phyloP scores from a whole-genome alignment of 2,113 vertebrate species.

The Jaculus jaculus region DNA sequence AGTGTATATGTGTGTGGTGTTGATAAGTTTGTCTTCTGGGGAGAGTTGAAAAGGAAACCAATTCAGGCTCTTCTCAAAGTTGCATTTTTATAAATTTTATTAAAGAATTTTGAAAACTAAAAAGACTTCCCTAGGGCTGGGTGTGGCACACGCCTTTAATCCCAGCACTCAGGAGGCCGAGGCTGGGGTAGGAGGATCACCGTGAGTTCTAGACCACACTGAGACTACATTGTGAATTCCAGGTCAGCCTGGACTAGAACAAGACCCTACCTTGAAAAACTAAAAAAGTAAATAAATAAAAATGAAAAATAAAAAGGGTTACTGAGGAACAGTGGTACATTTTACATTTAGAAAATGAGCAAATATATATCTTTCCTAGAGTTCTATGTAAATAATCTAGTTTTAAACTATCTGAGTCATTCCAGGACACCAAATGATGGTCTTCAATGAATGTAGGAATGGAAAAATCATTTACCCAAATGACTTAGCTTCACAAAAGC shows the following conservation, averaged over 20 bases:
- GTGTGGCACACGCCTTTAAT: too few relatives aligned
- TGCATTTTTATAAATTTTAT: conserved; percentile 81
- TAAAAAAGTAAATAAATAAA: too few relatives aligned
- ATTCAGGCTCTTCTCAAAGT: conserved; percentile 42
- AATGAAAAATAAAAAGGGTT: neutral
- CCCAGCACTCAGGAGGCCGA: too few relatives aligned
- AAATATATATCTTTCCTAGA: conserved; percentile 4
- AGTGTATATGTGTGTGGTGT: conserved; percentile 52
- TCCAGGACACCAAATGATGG: conserved; percentile 41
- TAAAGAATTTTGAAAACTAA: conserved; percentile 73
- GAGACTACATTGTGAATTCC: too few relatives aligned
- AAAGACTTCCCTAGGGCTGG: too few relatives aligned
- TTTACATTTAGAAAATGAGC: conserved; percentile 46
- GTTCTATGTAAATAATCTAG: conserved; percentile 31
- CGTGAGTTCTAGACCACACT: too few relatives aligned
- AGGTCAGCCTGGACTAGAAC: too few relatives aligned
- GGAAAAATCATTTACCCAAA: conserved; percentile 40
- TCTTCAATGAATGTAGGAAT: conserved; percentile 35
- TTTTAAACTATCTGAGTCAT: conserved; percentile 58
- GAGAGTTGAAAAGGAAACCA: conserved; percentile 51
- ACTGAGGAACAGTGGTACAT: conserved; percentile 4
- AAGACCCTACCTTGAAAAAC: too few relatives aligned
- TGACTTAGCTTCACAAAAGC: neutral
- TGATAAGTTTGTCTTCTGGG: conserved; percentile 73
- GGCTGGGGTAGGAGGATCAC: too few relatives aligned